Evolutionary conservation across 1,140 invertebrate species (phyloP), one percentile per base, ranked within the genome.

Genomic region (Drosophila punjabiensis): DNA sequence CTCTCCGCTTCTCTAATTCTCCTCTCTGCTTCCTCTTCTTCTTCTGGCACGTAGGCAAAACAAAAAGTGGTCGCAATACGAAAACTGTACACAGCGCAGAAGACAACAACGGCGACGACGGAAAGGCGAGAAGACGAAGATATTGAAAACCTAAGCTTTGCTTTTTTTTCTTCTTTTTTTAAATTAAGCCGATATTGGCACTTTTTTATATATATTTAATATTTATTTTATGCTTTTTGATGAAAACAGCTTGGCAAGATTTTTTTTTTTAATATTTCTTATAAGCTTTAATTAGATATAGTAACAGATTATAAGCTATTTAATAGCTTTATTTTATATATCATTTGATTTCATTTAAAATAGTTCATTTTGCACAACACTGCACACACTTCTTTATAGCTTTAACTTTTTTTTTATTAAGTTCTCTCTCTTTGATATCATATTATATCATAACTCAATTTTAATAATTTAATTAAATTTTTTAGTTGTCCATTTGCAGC

Each of bases 41-140:
- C 56, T 62, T 56, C 47, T 52, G 81, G 76, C 76, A 86, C 82
- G 82, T 86, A 81, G 82, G 64, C 83, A 86, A 79, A 74, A 78
- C 59, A 62, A 65, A 86, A 78, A 68, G 79, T 74, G 64, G 79
- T 66, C 83, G 69, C 74, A 80, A 83, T 78, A 80, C 68, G 73
- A 63, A 80, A 83, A 87, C 83, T 86, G 83, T 86, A 86, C 83
- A 82, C 82, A 41, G 39, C 64, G 20, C 61, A 64, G 39, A 64
- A 74, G 73, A 60, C 30, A 24, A 24, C 66, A 56, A 61, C 30
- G 18, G 18, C 43, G 43, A 58, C 55, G 55, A 11, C 55, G 55
- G n/a, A 43, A 59, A 14, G 30, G 11, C 45, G 28, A 47, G 43
- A 50, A 50, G 45, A 39, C 53, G 50, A 48, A 48, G 28, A 33